Base-by-base conservation (phyloP, 2,797 vertebrate species). In the Lycodopsis pacificus region DNA sequence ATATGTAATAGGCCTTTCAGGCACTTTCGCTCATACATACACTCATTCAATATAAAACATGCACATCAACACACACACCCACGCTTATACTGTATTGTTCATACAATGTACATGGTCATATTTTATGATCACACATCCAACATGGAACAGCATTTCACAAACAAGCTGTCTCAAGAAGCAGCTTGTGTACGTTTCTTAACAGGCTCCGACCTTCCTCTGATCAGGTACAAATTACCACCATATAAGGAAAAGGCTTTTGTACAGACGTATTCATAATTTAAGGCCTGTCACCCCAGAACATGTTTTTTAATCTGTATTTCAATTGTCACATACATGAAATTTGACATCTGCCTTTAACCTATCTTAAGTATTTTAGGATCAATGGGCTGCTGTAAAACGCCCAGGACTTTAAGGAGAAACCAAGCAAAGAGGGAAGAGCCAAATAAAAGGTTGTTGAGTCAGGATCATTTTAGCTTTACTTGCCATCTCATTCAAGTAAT, bases 21-120 rank as follows among this genome's bases (percentile, higher is more conserved):
- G 71, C 84, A 80, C 80, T 85, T 84, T 88, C 80, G 48, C 80
- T 89, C 71, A 71, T 57, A 82, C 72, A 76, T 73, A 42, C 70
- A 77, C 58, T 73, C 79, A 69, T 38, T 66, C 36, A 71, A 62
- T 77, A 83, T 73, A 65, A 81, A 80, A 76, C 79, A 81, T 79
- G 71, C 77, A 80, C 73, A 76, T 79, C 63, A 77, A 76, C 64
- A 66, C 53, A 46, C 15, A 48, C 68, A 27, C 85, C 67, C 71
- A 88, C 69, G 12, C 73, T 77, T 61, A 74, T 44, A 72, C 76
- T 40, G 32, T 20, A 64, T 51, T 54, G 62, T 69, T 40, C 57
- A 74, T 56, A 63, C 62, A 62, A 40, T 69, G 25, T 76, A 62
- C 40, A 80, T 30, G 42, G 62, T 54, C 15, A 66, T 32, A 71